Evolutionary conservation across 2,797 vertebrate species (phyloP), one percentile per base, ranked within the genome.

Genomic region (Hippocampus kuda): DNA sequence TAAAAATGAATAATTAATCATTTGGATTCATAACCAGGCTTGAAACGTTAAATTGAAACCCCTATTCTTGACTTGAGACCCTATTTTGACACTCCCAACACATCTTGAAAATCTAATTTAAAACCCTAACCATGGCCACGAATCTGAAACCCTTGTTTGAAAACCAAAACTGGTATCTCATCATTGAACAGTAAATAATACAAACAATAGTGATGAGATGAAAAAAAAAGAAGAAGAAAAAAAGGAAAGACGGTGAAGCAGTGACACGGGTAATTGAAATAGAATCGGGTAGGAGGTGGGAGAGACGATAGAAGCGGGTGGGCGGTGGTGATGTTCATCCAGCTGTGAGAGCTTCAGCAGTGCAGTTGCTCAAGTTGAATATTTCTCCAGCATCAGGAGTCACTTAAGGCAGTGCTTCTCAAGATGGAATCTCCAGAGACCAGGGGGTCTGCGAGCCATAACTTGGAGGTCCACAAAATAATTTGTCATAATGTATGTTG

Each of bases 261-360:
- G 76, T 76, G 76, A 75, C 75, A 75, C 72, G 79, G 75, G 81
- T 85, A 84, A 85, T 81, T 73, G 65, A 76, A 70, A 76, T 70
- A 82, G 76, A 78, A 75, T 68, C 70, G 70, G 51, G 64, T 71
- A 68, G 5, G 13, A 2, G 56, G 56, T 34, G 65, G 65, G 67
- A 79, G 63, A 78, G 77, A 72, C 6, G 67, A 72, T 72, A 46
- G 66, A 77, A 63, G 30, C 51, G 7, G 38, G 48, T 22, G 65
- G 18, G n/a, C 5, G n/a, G 46, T 5, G 5, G 24, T 16, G 10
- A 67, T 4, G 59, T 64, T 71, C 73, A 69, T 66, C 65, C 56
- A 27, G 67, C 48, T 66, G 65, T 70, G 77, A 80, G 78, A 75
- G 77, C 70, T 72, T 75, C 71, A 75, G 71, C 56, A 81, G 77